Base-by-base conservation (phyloP, 2,888 invertebrate genomes). In the Itoplectis maculator region DNA sequence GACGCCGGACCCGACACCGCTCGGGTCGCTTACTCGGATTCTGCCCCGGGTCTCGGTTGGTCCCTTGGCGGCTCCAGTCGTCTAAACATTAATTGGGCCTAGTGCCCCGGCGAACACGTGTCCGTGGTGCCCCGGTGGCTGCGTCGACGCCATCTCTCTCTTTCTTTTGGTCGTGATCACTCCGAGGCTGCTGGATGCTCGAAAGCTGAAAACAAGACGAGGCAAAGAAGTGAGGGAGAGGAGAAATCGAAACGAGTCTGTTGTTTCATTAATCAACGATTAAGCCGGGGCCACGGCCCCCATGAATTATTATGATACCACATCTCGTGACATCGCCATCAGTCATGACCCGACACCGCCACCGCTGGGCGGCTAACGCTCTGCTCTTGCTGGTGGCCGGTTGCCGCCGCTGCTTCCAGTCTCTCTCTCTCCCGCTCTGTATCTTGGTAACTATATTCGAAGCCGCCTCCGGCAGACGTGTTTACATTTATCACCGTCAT, bases 401-500 rank as follows among this genome's bases (percentile, higher is more conserved):
- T n/a, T 88, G 87, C 85, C 51, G 47, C 59, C 42, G 70, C 70
- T 66, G 54, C 51, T 79, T 76, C 66, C 72, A 49, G 61, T 65
- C 74, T 70, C 69, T 29, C 29, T 29, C 29, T 2, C 29, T 5
- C 3, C 29, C 29, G 29, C 29, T 29, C 66, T 79, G 72, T 78
- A 75, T 81, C 79, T 83, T 69, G 59, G 82, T 79, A 85, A 84
- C 84, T 84, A 84, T 84, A 81, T 83, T 74, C 85, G 29, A 83
- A 83, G 85, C 82, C 82, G 87, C 86, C 86, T 86, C 76, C 75
- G 85, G 85, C 85, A 86, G 87, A 88, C 89, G 91, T 91, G 91
- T 91, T 91, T 90, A 90, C 92, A 92, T 92, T 92, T 92, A 92
- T 92, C 92, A 91, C 90, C 91, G 92, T 92, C 92, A 92, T 92